These are phyloP conservation scores for Mesitornis unicolor DNA, from an alignment of 2,113 vertebrate genomes.

Conservation along the genomic window DNA sequence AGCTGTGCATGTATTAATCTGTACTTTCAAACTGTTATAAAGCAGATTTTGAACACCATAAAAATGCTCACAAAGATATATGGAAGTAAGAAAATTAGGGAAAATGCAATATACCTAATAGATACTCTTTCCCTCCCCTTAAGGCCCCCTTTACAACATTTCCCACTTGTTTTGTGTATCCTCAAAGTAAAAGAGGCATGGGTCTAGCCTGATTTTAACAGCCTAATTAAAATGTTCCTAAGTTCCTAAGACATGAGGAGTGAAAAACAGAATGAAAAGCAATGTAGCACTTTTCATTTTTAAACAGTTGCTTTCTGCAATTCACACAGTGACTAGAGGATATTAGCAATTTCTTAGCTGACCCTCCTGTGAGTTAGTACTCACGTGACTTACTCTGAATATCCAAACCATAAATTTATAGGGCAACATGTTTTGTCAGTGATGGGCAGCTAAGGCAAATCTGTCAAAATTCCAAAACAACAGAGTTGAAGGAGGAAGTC, in stretches of 20 bases:
- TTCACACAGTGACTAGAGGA: not conserved
- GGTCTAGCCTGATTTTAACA: not conserved
- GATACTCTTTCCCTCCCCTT: not conserved
- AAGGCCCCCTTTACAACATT: not conserved
- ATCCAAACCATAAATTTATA: conserved; percentile 70
- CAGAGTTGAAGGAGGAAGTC: not conserved
- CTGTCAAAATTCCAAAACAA: conserved; percentile 50
- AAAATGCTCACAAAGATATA: not conserved
- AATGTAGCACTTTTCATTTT: not conserved
- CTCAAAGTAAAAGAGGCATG: not conserved
- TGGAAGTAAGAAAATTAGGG: fast-evolving
- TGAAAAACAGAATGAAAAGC: fast-evolving
- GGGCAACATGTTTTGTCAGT: not conserved
- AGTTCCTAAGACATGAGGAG: not conserved
- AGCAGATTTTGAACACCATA: not conserved
- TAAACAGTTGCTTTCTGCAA: not conserved
- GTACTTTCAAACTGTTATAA: conserved; percentile 30
- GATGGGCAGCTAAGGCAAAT: not conserved
- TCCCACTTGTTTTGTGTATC: not conserved
- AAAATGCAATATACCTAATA: not conserved
- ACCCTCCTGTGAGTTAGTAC: conserved; percentile 64
- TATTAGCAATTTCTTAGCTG: not conserved
- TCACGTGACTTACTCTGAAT: conserved; percentile 70
- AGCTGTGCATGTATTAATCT: not conserved
- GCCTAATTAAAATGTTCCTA: not conserved